phyloP scores from a whole-genome alignment of 37 sponge, comb jelly and placozoan genomes.

The Geodia barretti region DNA sequence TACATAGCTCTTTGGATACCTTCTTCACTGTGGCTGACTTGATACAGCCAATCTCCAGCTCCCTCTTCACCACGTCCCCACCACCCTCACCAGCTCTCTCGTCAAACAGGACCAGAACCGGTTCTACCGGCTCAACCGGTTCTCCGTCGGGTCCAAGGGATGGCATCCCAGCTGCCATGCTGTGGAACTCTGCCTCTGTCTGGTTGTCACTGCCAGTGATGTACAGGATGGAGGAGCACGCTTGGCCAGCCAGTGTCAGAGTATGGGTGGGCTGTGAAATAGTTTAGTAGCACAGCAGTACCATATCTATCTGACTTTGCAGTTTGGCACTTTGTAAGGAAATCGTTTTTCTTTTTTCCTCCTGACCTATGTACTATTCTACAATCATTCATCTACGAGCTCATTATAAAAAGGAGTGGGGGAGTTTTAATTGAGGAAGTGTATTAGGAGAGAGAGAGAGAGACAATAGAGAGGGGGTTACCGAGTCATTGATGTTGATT shows the following conservation, averaged over 20 bases:
- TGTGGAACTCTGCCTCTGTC: no score
- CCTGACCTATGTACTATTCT: no score
- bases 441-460: no score
- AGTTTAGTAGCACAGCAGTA: no score
- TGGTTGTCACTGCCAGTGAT: not conserved
- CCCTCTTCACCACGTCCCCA: constrained; percentile 2
- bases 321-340: no score
- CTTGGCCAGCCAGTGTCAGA: constrained; percentile 8
- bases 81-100: not conserved
- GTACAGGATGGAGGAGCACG: constrained; percentile 45
- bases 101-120: constrained; percentile 1
- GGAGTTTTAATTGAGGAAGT: no score
- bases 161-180: constrained; percentile 10
- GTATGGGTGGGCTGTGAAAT: not conserved
- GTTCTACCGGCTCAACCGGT: not conserved
- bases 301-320: no score
- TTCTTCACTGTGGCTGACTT: constrained; percentile 33
- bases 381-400: no score
- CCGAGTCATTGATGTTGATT: constrained; percentile 46
- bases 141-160: not conserved
- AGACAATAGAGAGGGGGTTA: not conserved
- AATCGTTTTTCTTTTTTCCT: no score
- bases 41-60: constrained; percentile 49
- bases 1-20: no score
- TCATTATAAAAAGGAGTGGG: not conserved